Conservation (phyloP, 64 coral and sea anemone genomes). For the Montipora foliosa region DNA sequence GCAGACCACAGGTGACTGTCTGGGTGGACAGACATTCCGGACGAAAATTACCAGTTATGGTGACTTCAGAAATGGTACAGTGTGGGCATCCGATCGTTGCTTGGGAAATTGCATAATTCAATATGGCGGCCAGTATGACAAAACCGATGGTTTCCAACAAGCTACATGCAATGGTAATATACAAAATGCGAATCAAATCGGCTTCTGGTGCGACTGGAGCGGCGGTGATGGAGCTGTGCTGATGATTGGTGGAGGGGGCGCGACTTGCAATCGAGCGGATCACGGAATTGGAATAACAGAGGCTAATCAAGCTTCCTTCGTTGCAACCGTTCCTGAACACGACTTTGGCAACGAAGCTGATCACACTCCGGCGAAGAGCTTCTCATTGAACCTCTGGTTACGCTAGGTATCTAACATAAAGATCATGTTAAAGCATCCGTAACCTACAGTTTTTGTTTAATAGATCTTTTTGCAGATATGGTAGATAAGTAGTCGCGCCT, state of each 20-base stretch:
- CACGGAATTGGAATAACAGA: constrained; percentile 6
- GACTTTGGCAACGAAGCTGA: too few species aligned
- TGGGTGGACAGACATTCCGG: too few species aligned
- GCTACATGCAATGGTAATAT: neutral
- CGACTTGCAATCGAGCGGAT: neutral
- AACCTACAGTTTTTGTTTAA: too few species aligned
- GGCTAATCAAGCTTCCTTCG: neutral
- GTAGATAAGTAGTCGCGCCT: too few species aligned
- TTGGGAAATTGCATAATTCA: constrained; percentile 1
- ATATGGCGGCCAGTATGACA: neutral
- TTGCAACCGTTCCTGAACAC: too few species aligned
- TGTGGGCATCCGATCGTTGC: neutral
- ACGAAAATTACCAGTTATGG: too few species aligned
- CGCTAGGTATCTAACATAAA: too few species aligned
- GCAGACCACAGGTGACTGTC: constrained; percentile 25
- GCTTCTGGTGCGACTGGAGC: neutral
- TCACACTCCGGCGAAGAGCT: too few species aligned
- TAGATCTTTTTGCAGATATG: too few species aligned
- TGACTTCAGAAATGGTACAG: too few species aligned
- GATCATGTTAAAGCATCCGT: too few species aligned
- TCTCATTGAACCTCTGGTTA: too few species aligned
- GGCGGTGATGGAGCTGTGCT: neutral
- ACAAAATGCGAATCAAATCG: neutral
- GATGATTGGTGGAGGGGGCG: neutral
- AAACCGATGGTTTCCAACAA: neutral